Conservation (phyloP, 1,140 invertebrate genomes). For the Aculops lycopersici region DNA sequence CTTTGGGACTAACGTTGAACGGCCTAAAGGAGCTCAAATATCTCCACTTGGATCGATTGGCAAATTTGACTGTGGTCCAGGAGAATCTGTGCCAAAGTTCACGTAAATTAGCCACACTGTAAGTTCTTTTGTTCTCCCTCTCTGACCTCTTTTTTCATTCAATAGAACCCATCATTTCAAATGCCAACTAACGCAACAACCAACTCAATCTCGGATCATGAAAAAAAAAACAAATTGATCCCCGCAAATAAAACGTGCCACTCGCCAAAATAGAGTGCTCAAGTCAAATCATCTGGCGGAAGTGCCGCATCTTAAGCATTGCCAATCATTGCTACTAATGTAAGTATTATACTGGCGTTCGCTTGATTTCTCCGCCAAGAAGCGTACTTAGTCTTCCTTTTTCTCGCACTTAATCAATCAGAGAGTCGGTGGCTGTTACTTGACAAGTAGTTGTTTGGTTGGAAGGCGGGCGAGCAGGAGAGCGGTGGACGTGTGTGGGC, state of each 20-base stretch:
- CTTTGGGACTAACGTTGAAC: background rate
- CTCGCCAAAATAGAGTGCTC: background rate
- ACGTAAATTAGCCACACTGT: background rate
- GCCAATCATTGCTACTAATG: background rate
- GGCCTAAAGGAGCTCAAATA: background rate
- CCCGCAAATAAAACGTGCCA: background rate
- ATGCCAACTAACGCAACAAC: background rate
- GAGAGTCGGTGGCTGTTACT: too few species aligned
- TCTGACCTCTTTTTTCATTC: background rate
- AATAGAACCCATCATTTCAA: background rate
- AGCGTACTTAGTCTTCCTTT: too few species aligned
- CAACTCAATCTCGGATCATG: background rate
- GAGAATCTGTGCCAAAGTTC: background rate
- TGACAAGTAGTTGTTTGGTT: too few species aligned
- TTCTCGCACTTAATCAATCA: too few species aligned
- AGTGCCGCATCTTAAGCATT: too few species aligned
- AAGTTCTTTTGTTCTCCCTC: background rate
- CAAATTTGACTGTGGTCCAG: background rate
- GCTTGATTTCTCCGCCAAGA: too few species aligned
- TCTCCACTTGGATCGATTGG: background rate
- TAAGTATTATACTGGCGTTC: too few species aligned
- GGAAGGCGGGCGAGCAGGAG: too few species aligned
- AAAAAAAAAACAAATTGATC: background rate
- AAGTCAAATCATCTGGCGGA: background rate
- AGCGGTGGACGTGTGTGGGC: too few species aligned